Conservation (phyloP, 2,113 vertebrate genomes). For the Rhinoptilus africanus region DNA sequence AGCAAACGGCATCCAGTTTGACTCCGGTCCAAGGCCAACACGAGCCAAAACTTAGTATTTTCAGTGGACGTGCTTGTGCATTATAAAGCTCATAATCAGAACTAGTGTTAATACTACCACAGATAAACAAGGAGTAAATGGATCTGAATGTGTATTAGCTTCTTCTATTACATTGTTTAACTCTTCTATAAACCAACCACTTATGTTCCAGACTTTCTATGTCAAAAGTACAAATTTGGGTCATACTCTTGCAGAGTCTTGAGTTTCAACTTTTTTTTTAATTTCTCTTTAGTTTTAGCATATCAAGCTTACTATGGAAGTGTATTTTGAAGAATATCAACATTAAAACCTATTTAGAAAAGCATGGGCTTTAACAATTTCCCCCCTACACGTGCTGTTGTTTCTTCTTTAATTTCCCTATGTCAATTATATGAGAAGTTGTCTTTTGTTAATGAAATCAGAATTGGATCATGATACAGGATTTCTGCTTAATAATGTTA, state of each 20-base stretch:
- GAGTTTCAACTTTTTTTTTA: not conserved
- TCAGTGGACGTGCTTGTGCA: accelerated
- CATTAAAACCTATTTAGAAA: not conserved
- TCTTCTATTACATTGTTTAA: not conserved
- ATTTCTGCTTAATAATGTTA: not conserved
- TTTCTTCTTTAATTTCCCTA: not conserved
- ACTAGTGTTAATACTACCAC: not conserved
- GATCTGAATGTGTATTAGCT: not conserved
- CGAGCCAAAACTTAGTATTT: not conserved
- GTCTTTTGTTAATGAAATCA: not conserved
- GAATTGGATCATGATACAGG: not conserved
- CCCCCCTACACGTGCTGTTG: not conserved
- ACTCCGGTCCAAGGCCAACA: not conserved
- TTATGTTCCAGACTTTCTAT: not conserved
- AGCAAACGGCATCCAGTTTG: not conserved
- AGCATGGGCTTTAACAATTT: not conserved
- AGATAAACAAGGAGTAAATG: not conserved
- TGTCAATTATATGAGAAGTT: not conserved
- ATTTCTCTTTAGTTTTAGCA: not conserved
- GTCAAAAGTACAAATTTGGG: not conserved
- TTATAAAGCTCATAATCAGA: not conserved
- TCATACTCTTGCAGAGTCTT: not conserved
- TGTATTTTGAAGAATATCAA: not conserved
- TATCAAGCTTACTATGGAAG: not conserved
- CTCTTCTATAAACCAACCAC: not conserved